Base-by-base conservation (phyloP, 1,140 invertebrate species). In the Calephelis virginiensis region DNA sequence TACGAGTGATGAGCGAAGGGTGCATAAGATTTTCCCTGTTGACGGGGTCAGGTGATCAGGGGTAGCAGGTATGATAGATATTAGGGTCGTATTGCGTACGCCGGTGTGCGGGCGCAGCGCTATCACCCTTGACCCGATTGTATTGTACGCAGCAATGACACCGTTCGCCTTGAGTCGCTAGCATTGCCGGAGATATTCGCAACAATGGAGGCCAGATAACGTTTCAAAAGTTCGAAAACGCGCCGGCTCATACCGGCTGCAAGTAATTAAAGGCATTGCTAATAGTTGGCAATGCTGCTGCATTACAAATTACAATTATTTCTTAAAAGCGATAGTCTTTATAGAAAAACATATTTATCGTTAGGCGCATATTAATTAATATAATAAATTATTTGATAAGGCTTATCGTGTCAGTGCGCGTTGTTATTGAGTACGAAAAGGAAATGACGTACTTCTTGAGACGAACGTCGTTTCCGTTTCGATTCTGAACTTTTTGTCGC, bases 181-280 rank as follows among this genome's bases (percentile, higher is more conserved):
- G 81, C 86, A 89, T 85, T 89, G 86, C 84, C 86, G 85, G 86
- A 90, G 88, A 90, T 90, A 90, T 90, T 89, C 81, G 88, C 88
- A 90, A 90, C 88, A 91, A 91, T 91, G 85, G 88, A 89, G 86
- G 86, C 86, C 86, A 90, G 88, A 90, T 90, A 89, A 89, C 84
- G 76, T 90, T 90, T 84, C 86, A 88, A 85, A 89, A 90, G 85
- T 89, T 86, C 78, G 83, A 90, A 90, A 90, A 90, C 86, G 80
- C 83, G 85, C 77, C 78, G 77, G 83, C 81, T 85, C 82, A 83
- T 87, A 86, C 82, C 84, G 85, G 79, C 74, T 74, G 80, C 63
- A 72, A 75, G 78, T 83, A 86, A 86, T 90, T 89, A 90, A 81
- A 78, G 43, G 37, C 64, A 77, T 89, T 88, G 81, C 69, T 80